Evolutionary conservation across 2,888 invertebrate species (phyloP).

Genomic region (Pachydiplax longipennis): DNA sequence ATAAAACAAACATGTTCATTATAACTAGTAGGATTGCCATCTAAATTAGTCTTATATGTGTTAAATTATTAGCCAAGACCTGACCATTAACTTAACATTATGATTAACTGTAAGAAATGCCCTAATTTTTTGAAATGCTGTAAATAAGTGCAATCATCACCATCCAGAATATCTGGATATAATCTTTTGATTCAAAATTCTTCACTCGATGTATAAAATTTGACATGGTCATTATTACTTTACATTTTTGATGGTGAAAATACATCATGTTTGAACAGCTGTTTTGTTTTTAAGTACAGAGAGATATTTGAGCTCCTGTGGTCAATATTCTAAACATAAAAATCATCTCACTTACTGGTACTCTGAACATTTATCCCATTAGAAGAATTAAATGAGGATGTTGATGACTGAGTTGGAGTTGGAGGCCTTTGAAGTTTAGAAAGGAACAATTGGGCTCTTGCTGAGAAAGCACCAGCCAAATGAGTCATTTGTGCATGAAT

Average conservation of each 20-base stretch:
- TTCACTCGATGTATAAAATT: neutral
- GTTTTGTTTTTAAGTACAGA: too few relatives aligned
- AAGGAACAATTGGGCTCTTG: conserved; percentile 10
- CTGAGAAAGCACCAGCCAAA: conserved; percentile 18
- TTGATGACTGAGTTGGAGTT: conserved; percentile 6
- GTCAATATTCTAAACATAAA: neutral
- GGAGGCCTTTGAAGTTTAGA: conserved; percentile 22
- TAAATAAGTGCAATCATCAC: neutral
- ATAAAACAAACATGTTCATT: too few relatives aligned
- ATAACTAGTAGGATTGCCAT: too few relatives aligned
- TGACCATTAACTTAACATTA: neutral
- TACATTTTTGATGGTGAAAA: neutral
- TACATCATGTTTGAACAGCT: too few relatives aligned
- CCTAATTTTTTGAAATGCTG: neutral
- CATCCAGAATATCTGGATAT: neutral
- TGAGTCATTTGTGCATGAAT: conserved; percentile 15
- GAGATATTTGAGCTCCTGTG: too few relatives aligned
- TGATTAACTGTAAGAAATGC: neutral
- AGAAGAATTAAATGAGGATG: conserved; percentile 8
- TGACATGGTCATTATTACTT: neutral
- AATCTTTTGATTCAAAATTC: too few relatives aligned
- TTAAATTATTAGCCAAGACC: neutral
- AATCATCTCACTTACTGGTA: neutral
- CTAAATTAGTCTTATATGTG: too few relatives aligned
- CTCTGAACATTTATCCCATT: neutral